phyloP scores from a whole-genome alignment of 2,797 vertebrate species.

The Mus minutoides region DNA sequence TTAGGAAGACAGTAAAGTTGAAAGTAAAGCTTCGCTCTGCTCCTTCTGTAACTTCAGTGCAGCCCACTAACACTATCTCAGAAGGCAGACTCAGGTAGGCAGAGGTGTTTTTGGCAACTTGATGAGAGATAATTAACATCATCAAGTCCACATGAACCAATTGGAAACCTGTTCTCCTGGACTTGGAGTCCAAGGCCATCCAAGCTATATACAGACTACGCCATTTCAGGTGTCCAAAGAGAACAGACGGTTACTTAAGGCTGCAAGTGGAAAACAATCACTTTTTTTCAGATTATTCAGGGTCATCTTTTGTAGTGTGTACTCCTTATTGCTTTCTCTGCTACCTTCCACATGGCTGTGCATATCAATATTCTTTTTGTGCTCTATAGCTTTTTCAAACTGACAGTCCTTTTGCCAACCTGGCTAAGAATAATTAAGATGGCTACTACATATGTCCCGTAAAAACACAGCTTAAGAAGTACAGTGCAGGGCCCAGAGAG shows the following conservation, averaged over 20 bases:
- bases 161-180: not conserved
- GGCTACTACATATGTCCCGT: not conserved
- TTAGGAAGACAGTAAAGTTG: not conserved
- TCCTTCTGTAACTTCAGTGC: not conserved
- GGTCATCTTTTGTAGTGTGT: not conserved
- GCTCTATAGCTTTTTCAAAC: slow-evolving; percentile 26
- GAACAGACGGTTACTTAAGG: not conserved
- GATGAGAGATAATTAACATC: not conserved
- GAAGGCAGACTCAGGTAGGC: not conserved
- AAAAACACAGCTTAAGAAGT: not conserved
- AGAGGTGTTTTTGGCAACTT: not conserved
- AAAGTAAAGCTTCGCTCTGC: not conserved
- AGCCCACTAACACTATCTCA: not conserved
- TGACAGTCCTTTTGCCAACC: not conserved
- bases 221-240: not conserved
- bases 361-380: slow-evolving; percentile 16
- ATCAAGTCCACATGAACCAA: not conserved
- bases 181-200: not conserved
- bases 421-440: not conserved
- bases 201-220: not conserved
- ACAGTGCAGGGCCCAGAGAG: not conserved
- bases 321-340: not conserved
- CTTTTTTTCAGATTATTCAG: not conserved
- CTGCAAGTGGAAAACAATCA: not conserved
- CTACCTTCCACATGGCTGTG: not conserved